A percentile compares a stretch with the other conserved stretches of the same genome.
Conservation (phyloP, 2,888 invertebrate genomes). For the Electrophaes corylata region DNA sequence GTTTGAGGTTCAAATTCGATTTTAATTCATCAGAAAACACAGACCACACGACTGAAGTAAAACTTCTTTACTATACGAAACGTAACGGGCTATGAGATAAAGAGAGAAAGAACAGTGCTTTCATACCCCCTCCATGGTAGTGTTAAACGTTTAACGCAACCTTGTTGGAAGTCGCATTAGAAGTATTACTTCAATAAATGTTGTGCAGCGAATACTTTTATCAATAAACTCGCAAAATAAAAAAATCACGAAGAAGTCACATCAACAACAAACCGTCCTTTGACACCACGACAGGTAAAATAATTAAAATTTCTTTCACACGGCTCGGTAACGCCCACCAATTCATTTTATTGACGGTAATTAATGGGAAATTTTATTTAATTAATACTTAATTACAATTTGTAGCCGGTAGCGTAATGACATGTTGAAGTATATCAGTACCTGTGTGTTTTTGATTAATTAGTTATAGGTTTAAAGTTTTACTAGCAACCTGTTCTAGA, state of each 20-base stretch:
- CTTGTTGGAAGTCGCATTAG: too few species aligned
- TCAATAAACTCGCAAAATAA: not conserved
- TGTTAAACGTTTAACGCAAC: too few species aligned
- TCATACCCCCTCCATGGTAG: too few species aligned
- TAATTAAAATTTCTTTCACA: conserved; percentile 34
- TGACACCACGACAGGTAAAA: conserved; percentile 20
- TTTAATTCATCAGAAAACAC: too few species aligned
- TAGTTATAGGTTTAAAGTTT: not conserved
- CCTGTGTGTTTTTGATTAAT: conserved; percentile 15
- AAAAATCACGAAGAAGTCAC: not conserved
- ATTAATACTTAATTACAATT: conserved; percentile 33
- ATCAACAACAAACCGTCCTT: not conserved
- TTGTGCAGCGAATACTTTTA: too few species aligned
- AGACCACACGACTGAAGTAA: too few species aligned
- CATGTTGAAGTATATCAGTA: conserved; percentile 41
- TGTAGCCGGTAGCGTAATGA: conserved; percentile 36
- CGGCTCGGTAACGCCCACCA: conserved; percentile 27
- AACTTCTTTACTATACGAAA: too few species aligned
- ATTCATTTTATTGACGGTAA: conserved; percentile 34
- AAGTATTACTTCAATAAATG: too few species aligned
- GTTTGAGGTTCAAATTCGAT: too few species aligned
- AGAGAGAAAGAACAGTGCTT: too few species aligned
- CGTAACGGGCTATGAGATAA: too few species aligned
- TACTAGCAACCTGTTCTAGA: not conserved
- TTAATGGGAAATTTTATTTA: conserved; percentile 33